Evolutionary conservation across 2,888 invertebrate genomes (phyloP).

Genomic region (Clostera curtula): DNA sequence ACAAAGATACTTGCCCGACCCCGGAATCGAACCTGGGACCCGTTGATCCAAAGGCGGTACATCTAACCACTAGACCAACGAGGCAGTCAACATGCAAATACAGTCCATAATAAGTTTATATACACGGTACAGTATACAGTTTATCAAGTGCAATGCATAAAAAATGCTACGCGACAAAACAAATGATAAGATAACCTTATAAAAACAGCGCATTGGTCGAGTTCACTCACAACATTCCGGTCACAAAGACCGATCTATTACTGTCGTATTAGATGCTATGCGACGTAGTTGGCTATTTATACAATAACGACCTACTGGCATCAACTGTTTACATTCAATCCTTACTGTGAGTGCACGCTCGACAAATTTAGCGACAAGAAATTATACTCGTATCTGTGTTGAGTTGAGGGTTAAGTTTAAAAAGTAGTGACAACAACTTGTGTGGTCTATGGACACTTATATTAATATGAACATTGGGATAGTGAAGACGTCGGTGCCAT

Average conservation of each 20-base stretch:
- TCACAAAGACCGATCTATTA: constrained; percentile 9
- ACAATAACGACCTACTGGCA: constrained; percentile 43
- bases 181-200: no score
- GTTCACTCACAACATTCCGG: constrained; percentile 5
- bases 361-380: constrained; percentile 18
- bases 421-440: constrained; percentile 13
- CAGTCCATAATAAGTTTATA: no score
- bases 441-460: constrained; percentile 26
- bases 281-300: constrained; percentile 46
- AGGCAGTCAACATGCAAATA: no score
- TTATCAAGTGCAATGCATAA: no score
- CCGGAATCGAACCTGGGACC: no score
- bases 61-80: no score
- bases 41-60: no score
- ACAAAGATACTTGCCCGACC: no score
- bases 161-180: no score
- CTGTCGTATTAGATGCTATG: constrained; percentile 27
- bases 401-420: constrained; percentile 20
- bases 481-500: constrained; percentile 24
- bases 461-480: constrained; percentile 25
- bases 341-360: constrained; percentile 37
- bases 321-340: constrained; percentile 42
- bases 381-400: constrained; percentile 14
- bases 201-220: constrained; percentile 1
- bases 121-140: no score